Conservation (phyloP, 2,888 invertebrate species). For the Chouioia cunea region DNA sequence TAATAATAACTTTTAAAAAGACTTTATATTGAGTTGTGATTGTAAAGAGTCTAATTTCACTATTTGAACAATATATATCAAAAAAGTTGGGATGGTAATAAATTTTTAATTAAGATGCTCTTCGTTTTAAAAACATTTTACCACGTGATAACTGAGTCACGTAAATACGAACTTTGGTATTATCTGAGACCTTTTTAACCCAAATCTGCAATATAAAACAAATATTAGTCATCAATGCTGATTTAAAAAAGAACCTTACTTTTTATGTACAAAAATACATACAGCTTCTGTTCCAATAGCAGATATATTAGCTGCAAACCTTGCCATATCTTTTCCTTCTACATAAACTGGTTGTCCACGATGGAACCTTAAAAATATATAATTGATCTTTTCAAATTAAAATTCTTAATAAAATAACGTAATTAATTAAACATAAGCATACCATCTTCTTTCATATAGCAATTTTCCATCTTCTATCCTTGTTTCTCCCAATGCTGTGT, state of each 20-base stretch:
- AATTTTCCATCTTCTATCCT: conserved; percentile 95
- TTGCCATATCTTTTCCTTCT: conserved; percentile 86
- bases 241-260: conserved; percentile 15
- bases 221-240: conserved; percentile 18
- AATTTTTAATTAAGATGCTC: conserved; percentile 76
- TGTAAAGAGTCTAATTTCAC: too few species aligned
- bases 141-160: conserved; percentile 88
- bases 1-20: too few species aligned
- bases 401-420: conserved; percentile 23
- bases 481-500: conserved; percentile 78
- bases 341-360: conserved; percentile 93
- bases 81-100: too few species aligned
- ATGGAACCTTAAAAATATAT: conserved; percentile 76
- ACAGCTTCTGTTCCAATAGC: conserved; percentile 93
- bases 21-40: too few species aligned
- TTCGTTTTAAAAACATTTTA: conserved; percentile 87
- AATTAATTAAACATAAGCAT: conserved; percentile 42
- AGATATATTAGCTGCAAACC: conserved; percentile 90
- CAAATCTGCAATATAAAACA: conserved; percentile 78
- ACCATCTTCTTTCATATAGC: conserved; percentile 92
- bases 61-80: too few species aligned
- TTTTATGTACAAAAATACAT: conserved; percentile 58
- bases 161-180: conserved; percentile 86
- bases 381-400: conserved; percentile 29
- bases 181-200: conserved; percentile 86